phyloP scores from a whole-genome alignment of 37 sponge, comb jelly and placozoan species.

The Sycon ciliatum region DNA sequence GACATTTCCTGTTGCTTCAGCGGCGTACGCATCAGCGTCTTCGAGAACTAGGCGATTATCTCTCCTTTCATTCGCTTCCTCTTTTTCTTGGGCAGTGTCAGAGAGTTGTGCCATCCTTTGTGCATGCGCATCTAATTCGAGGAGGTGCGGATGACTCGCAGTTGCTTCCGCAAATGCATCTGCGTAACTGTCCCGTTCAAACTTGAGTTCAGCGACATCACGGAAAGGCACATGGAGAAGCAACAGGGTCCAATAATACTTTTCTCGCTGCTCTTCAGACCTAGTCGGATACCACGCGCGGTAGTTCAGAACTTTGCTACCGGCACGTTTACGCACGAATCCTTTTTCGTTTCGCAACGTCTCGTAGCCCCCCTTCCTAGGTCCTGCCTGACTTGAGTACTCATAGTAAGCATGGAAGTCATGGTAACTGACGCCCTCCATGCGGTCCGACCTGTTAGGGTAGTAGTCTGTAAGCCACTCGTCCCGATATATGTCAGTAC shows the following conservation, averaged over 20 bases:
- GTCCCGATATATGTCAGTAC: constrained; percentile 24
- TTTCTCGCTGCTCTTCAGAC: constrained; percentile 24
- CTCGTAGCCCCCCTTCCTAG: too few relatives aligned
- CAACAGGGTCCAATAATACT: constrained; percentile 27
- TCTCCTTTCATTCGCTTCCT: too few relatives aligned
- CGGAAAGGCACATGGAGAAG: constrained; percentile 38
- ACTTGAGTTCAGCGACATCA: constrained; percentile 25
- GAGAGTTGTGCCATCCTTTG: too few relatives aligned
- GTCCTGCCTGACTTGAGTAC: too few relatives aligned
- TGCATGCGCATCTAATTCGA: too few relatives aligned
- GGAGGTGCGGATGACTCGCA: too few relatives aligned
- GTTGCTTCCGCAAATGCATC: too few relatives aligned
- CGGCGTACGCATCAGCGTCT: too few relatives aligned
- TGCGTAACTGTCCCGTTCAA: too few relatives aligned
- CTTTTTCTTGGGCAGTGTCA: too few relatives aligned
- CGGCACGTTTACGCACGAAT: constrained; percentile 11
- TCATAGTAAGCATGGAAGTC: constrained; percentile 18
- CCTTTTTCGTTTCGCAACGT: constrained; percentile 15
- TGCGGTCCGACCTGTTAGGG: constrained; percentile 25
- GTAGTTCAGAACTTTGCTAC: constrained; percentile 24
- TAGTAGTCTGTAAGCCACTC: constrained; percentile 28
- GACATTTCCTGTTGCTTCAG: too few relatives aligned
- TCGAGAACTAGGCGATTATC: too few relatives aligned
- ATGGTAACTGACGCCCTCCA: constrained; percentile 40
- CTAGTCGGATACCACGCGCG: constrained; percentile 25